Percentiles rank a stretch among this genome's conserved stretches.
Evolutionary conservation across 2,113 vertebrate species (phyloP).

Genomic region (Lipotes vexillifer): DNA sequence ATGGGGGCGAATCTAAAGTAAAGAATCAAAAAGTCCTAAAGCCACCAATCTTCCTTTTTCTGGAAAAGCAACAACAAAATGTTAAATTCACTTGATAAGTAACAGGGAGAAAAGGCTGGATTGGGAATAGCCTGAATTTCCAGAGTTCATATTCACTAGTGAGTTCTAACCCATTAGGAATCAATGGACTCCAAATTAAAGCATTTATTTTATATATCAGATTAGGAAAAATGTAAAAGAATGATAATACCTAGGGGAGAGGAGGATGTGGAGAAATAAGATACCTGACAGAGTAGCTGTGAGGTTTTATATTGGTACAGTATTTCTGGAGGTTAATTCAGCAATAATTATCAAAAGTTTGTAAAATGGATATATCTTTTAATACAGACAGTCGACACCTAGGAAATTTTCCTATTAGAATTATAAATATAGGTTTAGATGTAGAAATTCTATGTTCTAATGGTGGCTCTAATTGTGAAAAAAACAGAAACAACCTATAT

Average conservation of each 20-base stretch:
- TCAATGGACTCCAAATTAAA: neutral
- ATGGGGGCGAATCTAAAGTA: neutral
- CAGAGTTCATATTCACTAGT: neutral
- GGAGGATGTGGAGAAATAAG: neutral
- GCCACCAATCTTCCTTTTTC: neutral
- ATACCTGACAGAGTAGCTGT: neutral
- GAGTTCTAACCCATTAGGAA: neutral
- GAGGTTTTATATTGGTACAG: neutral
- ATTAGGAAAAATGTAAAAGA: neutral
- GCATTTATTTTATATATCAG: neutral
- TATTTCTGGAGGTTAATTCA: neutral
- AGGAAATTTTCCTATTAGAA: neutral
- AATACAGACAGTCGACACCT: neutral
- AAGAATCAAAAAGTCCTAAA: neutral
- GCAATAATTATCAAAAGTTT: neutral
- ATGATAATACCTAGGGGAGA: neutral
- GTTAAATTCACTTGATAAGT: neutral
- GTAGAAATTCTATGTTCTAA: neutral
- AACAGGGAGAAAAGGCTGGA: neutral
- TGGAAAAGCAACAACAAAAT: neutral
- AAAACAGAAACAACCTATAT: neutral
- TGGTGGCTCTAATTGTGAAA: neutral
- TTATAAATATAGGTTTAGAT: neutral
- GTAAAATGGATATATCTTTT: neutral
- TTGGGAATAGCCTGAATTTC: neutral